Evolutionary conservation across 1,140 invertebrate species (phyloP).

Genomic region (Mesaphorura yosii): DNA sequence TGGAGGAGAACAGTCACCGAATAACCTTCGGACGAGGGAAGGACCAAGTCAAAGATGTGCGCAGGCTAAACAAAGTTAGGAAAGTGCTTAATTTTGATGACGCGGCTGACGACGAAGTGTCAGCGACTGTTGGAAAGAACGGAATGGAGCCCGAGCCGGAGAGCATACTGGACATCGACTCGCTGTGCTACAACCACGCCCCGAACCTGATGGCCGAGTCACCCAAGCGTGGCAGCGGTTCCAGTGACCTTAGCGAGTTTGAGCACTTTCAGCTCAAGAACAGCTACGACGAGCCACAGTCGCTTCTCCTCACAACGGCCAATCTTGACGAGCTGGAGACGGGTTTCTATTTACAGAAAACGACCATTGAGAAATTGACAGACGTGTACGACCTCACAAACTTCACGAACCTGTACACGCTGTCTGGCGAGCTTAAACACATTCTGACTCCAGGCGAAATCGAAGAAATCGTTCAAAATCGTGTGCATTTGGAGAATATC

Average conservation of each 20-base stretch:
- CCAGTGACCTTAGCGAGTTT: no score
- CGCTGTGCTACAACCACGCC: slow-evolving; percentile 21
- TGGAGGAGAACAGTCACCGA: no score
- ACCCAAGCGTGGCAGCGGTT: slow-evolving; percentile 1
- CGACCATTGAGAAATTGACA: slow-evolving; percentile 32
- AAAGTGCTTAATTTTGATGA: neutral
- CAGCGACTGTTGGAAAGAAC: no score
- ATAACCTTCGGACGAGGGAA: neutral
- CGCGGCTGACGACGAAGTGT: neutral
- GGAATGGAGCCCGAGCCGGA: slow-evolving; percentile 3
- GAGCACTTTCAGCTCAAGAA: no score
- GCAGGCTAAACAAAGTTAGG: neutral
- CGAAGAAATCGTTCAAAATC: slow-evolving; percentile 37
- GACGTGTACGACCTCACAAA: slow-evolving; percentile 31
- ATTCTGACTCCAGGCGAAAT: slow-evolving; percentile 36
- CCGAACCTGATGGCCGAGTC: slow-evolving; percentile 18
- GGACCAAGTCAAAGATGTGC: neutral
- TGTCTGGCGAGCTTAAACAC: slow-evolving; percentile 36
- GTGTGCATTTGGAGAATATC: slow-evolving; percentile 31
- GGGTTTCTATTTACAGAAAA: slow-evolving; percentile 32
- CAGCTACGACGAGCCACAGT: no score
- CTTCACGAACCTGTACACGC: slow-evolving; percentile 36
- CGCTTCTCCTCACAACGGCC: slow-evolving; percentile 18
- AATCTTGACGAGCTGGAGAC: slow-evolving; percentile 29
- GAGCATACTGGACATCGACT: slow-evolving; percentile 29